Conservation (phyloP, 2,888 invertebrate genomes). For the Trissolcus brochymenae region DNA sequence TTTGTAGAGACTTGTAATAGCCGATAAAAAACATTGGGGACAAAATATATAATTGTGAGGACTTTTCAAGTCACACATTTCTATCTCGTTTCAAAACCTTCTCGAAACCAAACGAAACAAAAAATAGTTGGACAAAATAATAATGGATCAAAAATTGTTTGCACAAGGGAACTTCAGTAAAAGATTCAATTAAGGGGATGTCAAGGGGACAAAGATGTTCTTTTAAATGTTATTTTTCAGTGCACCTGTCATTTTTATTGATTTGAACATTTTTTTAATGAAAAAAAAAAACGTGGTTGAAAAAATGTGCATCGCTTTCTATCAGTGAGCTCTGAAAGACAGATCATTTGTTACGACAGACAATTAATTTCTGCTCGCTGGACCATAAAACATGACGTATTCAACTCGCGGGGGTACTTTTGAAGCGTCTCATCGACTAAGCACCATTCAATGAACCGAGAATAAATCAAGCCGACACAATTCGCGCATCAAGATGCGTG, state of each 20-base stretch:
- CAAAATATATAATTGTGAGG: conserved; percentile 15
- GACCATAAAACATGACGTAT: conserved; percentile 18
- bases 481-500: conserved; percentile 23
- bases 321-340: background rate
- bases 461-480: conserved; percentile 27
- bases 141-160: too few species aligned
- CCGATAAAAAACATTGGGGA: conserved; percentile 7
- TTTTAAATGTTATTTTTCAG: too few species aligned
- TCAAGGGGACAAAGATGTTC: too few species aligned
- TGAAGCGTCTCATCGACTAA: conserved; percentile 2
- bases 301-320: background rate
- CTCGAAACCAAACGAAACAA: background rate
- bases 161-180: too few species aligned
- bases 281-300: too few species aligned
- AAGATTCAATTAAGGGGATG: too few species aligned
- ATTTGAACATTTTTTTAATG: too few species aligned
- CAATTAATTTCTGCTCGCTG: conserved; percentile 22
- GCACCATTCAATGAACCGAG: conserved; percentile 13
- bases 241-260: too few species aligned
- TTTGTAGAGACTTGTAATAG: conserved; percentile 12
- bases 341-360: conserved; percentile 12
- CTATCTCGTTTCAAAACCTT: background rate
- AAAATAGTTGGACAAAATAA: too few species aligned
- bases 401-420: conserved; percentile 3
- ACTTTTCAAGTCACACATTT: background rate